These are phyloP conservation scores for Platyscapa corneri DNA, from an alignment of 1,140 invertebrate species.

Conservation along the genomic window DNA sequence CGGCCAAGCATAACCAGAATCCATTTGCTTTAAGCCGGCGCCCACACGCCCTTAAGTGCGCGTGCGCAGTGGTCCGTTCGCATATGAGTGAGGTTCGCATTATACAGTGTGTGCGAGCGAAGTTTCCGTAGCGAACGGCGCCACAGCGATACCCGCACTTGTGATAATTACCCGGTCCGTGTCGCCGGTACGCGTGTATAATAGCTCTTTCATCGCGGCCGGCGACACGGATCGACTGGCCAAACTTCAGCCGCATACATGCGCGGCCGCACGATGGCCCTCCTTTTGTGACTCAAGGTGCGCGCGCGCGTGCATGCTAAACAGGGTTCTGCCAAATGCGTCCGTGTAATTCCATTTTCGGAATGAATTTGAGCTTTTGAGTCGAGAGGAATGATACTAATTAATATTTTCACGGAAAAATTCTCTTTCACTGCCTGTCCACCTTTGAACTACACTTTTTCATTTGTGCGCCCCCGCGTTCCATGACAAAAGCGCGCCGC, in stretches of 20 bases:
- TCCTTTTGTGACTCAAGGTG: background rate
- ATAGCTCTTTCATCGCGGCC: slow-evolving; percentile 6
- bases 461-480: background rate
- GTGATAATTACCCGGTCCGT: background rate
- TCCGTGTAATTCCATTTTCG: background rate
- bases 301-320: no score
- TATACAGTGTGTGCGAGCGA: background rate
- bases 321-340: background rate
- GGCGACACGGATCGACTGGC: background rate
- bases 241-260: background rate
- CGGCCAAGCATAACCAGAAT: slow-evolving; percentile 8
- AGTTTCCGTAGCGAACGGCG: slow-evolving; percentile 1
- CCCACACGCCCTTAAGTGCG: background rate
- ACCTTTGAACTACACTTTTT: background rate
- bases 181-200: background rate
- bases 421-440: background rate
- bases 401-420: background rate
- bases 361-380: background rate
- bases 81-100: background rate
- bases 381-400: background rate
- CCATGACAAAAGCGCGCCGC: background rate
- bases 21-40: background rate
- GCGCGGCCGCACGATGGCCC: background rate
- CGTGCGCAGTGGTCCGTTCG: background rate
- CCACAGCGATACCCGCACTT: background rate